These are phyloP conservation scores for Axis porcinus DNA, from an alignment of 2,113 vertebrate genomes.

Conservation along the genomic window DNA sequence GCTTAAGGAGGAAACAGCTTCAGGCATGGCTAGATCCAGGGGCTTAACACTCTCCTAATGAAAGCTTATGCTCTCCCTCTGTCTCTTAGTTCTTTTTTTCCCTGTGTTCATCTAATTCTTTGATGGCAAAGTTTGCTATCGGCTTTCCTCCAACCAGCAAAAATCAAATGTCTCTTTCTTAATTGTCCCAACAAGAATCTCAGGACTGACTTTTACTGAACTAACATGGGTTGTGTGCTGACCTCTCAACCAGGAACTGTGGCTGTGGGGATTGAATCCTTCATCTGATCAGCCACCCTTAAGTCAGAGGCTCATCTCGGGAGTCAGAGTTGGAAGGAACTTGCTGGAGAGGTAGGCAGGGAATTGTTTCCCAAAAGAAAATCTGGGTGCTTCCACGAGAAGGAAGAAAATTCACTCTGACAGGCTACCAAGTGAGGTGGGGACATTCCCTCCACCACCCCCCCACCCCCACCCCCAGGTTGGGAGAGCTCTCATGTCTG, in stretches of 20 bases:
- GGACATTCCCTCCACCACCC: accelerated
- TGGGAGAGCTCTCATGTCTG: accelerated
- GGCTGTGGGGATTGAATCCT: neutral
- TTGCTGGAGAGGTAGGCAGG: neutral
- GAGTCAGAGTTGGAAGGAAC: neutral
- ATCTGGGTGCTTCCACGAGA: neutral
- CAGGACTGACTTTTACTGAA: neutral
- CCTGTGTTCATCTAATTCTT: neutral
- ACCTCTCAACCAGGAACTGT: neutral
- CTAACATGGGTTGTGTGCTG: neutral
- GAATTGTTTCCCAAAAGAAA: neutral
- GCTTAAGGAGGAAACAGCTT: neutral
- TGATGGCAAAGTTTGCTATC: neutral
- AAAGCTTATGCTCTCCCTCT: neutral
- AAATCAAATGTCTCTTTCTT: neutral
- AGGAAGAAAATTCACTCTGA: neutral
- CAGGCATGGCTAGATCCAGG: constrained; percentile 12
- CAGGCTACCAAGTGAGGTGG: neutral
- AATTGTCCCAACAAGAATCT: neutral
- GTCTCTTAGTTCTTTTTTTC: neutral
- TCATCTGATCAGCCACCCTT: no score
- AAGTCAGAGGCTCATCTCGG: neutral
- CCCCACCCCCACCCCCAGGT: no score
- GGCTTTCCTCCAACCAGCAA: neutral
- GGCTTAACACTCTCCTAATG: accelerated